Evolutionary conservation across 2,797 vertebrate species (phyloP).

Genomic region (Tapera naevia): DNA sequence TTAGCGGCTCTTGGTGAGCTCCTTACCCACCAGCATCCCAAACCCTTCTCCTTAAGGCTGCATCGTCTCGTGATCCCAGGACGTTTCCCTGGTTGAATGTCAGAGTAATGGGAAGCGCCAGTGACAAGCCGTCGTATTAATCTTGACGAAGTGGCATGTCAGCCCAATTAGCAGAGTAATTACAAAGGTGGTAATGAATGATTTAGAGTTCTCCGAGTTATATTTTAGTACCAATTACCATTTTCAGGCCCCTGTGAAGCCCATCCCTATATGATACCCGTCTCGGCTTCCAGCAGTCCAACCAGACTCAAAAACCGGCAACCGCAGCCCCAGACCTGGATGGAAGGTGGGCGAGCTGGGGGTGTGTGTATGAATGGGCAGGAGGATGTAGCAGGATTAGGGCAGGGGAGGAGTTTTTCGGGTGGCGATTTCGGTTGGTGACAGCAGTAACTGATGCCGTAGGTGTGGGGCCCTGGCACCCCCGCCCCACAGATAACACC

Average conservation of each 20-base stretch:
- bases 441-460: background rate
- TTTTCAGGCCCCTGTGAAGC: slow-evolving; percentile 67
- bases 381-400: background rate
- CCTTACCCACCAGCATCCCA: too few species aligned
- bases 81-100: slow-evolving; percentile 73
- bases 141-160: slow-evolving; percentile 86
- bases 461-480: background rate
- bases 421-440: background rate
- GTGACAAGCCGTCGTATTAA: slow-evolving; percentile 80
- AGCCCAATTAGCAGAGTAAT: slow-evolving; percentile 92
- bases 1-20: too few species aligned
- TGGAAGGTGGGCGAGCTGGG: too few species aligned
- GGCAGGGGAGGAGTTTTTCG: background rate
- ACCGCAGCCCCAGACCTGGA: background rate
- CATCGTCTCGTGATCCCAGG: slow-evolving; percentile 53
- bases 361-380: too few species aligned
- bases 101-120: slow-evolving; percentile 80
- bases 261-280: background rate
- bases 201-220: slow-evolving; percentile 82
- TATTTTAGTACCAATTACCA: slow-evolving; percentile 77
- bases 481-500: background rate
- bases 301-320: background rate
- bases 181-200: slow-evolving; percentile 91
- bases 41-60: background rate
- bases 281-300: background rate